These are phyloP conservation scores for Corythornis cristatus DNA, from an alignment of 2,113 vertebrate genomes.

Conservation along the genomic window DNA sequence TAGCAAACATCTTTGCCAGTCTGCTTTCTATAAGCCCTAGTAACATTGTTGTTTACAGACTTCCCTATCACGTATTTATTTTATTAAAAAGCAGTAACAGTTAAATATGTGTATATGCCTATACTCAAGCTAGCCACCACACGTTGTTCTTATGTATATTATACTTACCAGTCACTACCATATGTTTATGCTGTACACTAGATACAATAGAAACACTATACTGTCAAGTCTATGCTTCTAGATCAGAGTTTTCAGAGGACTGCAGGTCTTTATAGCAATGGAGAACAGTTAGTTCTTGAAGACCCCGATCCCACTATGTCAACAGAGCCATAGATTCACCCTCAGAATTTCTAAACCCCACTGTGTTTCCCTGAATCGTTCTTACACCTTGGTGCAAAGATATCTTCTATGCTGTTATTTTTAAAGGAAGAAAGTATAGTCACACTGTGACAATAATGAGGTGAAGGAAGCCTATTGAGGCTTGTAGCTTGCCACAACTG, in stretches of 20 bases:
- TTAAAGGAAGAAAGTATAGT: not conserved
- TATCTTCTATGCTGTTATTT: not conserved
- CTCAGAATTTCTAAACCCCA: not conserved
- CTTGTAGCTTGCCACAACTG: not conserved
- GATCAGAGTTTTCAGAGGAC: not conserved
- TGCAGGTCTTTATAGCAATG: not conserved
- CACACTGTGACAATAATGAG: not conserved
- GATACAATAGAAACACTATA: not conserved
- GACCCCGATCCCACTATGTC: not conserved
- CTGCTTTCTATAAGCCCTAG: not conserved
- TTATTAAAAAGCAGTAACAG: constrained; percentile 1
- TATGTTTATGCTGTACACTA: not conserved
- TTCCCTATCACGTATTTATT: not conserved
- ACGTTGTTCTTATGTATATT: not conserved
- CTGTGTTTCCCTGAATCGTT: not conserved
- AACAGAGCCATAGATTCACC: not conserved
- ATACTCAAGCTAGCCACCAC: not conserved
- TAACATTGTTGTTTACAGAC: not conserved
- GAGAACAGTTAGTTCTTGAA: not conserved
- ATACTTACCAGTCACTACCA: not conserved
- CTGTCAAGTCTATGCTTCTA: not conserved
- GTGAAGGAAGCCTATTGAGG: not conserved
- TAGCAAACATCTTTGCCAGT: not conserved
- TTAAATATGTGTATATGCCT: not conserved
- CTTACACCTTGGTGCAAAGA: not conserved